Evolutionary conservation across 2,113 vertebrate species (phyloP), one percentile per base, ranked within the genome.

Genomic region (Murina feae): DNA sequence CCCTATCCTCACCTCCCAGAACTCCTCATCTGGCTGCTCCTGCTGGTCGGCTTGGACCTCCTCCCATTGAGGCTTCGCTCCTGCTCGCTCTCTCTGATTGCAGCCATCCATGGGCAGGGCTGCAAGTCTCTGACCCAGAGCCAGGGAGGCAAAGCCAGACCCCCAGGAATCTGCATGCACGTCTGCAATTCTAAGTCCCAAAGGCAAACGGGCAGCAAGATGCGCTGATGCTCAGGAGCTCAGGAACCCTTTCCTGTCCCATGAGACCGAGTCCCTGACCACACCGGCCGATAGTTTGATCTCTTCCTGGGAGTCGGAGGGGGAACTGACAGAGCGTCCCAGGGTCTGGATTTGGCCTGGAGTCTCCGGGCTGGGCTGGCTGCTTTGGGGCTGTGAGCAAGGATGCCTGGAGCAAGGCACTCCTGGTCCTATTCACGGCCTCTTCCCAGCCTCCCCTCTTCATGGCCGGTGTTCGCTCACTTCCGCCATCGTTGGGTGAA

Each of bases 401-500:
- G 80, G 60, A 30, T 5, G 28, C 82, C 55, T 44, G 18, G 39
- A 35, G 53, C 21, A 12, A 42, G 49, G 37, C 65, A 13, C 49
- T 83, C 66, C 37, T 44, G 53, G 23, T 39, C 58, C 32, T 17
- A 2, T 66, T 14, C 65, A 66, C 20, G 0, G 37, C 71, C 86
- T 89, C 39, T 83, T 53, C 79, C 35, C 25, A 9, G 53, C 39
- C 44, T 53, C 86, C 89, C 71, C 74, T 32, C 4, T 3, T n/a
- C 39, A 55, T 5, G 16, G 28, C 55, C 65, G 23, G 1, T 0
- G 16, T 32, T 86, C 80, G 21, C 60, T 95, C 51, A 37, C 87
- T 78, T 94, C 93, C 71, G 78, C 95, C 85, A 95, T 66, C 81
- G 2, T 66, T 4, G 14, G 91, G 42, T 58, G 60, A 90, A 93